Conservation (phyloP, 2,797 vertebrate genomes). For the Falco biarmicus region DNA sequence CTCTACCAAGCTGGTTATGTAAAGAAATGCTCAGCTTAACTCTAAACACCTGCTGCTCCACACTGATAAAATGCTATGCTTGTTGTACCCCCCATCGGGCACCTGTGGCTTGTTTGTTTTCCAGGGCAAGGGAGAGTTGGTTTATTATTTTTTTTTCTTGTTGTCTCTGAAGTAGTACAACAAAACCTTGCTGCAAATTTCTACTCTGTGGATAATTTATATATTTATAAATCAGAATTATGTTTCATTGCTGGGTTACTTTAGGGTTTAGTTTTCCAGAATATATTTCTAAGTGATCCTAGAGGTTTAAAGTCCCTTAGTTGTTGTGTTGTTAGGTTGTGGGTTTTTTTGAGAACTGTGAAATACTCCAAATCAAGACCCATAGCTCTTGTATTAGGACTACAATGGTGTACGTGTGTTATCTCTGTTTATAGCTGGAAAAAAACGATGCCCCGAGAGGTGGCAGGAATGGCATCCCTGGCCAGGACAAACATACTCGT, state of each 20-base stretch:
- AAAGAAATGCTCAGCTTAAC: background rate
- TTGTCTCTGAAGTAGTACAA: background rate
- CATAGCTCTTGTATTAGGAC: background rate
- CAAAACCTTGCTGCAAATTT: background rate
- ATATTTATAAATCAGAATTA: background rate
- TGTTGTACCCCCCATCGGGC: background rate
- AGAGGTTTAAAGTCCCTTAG: background rate
- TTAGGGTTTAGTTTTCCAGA: background rate
- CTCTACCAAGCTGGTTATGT: background rate
- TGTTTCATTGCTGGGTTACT: background rate
- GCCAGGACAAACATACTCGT: background rate
- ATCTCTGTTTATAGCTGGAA: background rate
- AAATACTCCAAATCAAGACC: background rate
- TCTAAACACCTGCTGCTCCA: background rate
- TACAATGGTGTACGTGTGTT: fast-evolving
- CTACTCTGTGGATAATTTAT: background rate
- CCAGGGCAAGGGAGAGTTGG: background rate
- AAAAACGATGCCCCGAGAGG: fast-evolving
- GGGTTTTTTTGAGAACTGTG: background rate
- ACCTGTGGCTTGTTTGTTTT: background rate
- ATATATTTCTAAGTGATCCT: background rate
- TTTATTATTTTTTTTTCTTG: background rate
- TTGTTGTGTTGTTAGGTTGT: background rate
- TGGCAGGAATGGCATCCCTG: fast-evolving
- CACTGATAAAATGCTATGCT: background rate